Evolutionary conservation across 1,140 invertebrate species (phyloP), one percentile per base, ranked within the genome.

Genomic region (Cepaea nemoralis): DNA sequence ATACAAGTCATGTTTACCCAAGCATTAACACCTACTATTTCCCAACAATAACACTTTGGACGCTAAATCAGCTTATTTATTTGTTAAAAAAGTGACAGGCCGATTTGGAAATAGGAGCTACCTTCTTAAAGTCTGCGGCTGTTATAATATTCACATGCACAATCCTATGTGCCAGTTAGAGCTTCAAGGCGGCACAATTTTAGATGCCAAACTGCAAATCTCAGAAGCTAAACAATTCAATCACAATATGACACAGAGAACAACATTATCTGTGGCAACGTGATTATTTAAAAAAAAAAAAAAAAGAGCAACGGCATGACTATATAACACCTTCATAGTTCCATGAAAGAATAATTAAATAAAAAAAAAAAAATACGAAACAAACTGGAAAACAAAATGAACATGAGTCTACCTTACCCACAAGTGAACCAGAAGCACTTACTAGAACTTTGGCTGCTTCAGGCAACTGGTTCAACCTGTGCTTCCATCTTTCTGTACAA

Each of bases 371-470:
- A 77, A 39, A 50, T 63, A 39, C 3, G 40, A 37, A 39, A 50
- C 63, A 66, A 77, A 3, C 10, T 8, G 1, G 39, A 16, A 37
- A 37, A 70, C 39, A 40, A 74, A 48, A 74, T 10, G 8, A 22
- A 75, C 48, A 3, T 6, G 6, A 75, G 50, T 35, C 2, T 37
- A 42, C 39, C 31, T 40, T 69, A 69, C 3, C 63, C 42, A 45
- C 22, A 48, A 27, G 42, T 10, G 59, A 69, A 67, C 63, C 59
- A 79, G 77, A 24, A 45, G 77, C 63, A 69, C 77, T 79, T 79
- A 79, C 77, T 79, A 79, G 77, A 79, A 79, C 59, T 35, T 14
- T 14, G 77, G 77, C 77, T 79, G 77, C 77, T 79, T 79, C 77
- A 79, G 77, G 40, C 77, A 69, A 33, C 66, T 79, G 77, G 63